Evolutionary conservation across 2,888 invertebrate species (phyloP), one percentile per base, ranked within the genome.

Genomic region (Acleris emargana): DNA sequence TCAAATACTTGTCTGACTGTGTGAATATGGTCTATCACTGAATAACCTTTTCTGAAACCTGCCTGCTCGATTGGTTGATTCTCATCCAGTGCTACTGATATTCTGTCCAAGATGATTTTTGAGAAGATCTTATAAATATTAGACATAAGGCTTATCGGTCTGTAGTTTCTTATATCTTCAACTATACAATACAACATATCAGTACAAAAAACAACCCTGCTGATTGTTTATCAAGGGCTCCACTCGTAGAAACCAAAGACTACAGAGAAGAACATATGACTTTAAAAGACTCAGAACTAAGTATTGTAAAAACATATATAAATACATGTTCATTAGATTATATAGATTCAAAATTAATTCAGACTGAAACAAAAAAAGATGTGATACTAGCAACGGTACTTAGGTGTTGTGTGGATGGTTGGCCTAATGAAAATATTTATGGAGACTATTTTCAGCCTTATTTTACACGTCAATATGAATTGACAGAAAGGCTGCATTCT

Each of bases 341-440:
- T 22, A 7, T 59, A n/a, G 64, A 49, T 17, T 62, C 22, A 50
- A 64, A 59, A 25, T 54, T 16, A 16, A 22, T 42, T 45, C 22
- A 66, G 38, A 54, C 62, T 28, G 45, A 22, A 58, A 69, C 60
- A 54, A 58, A 55, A 17, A 63, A 60, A 60, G 62, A 63, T 51
- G 20, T 43, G 16, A n/a, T 58, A 11, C 28, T 68, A 9, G 53
- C 13, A 6, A 68, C 68, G 57, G 62, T 71, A 16, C 47, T 60
- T 45, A 59, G 59, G 59, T 67, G 38, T 53, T 57, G 69, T 43
- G 32, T 67, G 6, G 60, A 69, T 57, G 71, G 72, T 7, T 72
- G 71, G 69, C 72, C 69, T 22, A 42, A 22, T 22, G 51, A 50
- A 25, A 52, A 22, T 9, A 25, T 67, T 13, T 47, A 58, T 11